Evolutionary conservation across 2,797 vertebrate genomes (phyloP).

Genomic region (Heterohyrax brucei): DNA sequence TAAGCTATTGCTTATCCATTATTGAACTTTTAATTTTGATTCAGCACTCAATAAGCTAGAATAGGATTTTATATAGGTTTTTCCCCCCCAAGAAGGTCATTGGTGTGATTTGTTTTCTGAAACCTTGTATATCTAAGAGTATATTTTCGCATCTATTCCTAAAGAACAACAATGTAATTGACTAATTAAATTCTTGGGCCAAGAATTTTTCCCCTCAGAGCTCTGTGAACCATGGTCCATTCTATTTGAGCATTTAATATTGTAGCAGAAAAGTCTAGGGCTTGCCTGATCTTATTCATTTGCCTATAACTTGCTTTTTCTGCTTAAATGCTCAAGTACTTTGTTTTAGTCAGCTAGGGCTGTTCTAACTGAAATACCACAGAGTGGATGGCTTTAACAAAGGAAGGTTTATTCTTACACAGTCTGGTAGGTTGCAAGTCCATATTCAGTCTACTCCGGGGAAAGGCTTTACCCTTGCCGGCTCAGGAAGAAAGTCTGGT

Average conservation of each 20-base stretch:
- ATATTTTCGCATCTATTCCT: constrained; percentile 9
- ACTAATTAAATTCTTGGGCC: not conserved
- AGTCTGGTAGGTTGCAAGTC: too few relatives aligned
- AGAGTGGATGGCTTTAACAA: too few relatives aligned
- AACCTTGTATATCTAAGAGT: not conserved
- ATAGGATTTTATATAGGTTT: not conserved
- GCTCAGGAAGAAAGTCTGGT: too few relatives aligned
- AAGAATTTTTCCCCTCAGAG: not conserved
- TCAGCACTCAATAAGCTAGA: not conserved
- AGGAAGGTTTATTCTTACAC: too few relatives aligned
- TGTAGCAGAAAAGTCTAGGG: not conserved
- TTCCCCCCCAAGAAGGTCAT: not conserved
- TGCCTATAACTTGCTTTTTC: not conserved
- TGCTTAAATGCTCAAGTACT: not conserved
- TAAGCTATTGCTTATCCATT: not conserved
- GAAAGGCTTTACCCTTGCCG: too few relatives aligned
- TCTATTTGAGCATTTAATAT: not conserved
- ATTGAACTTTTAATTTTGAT: not conserved
- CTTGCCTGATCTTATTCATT: not conserved
- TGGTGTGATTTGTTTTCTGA: constrained; percentile 37
- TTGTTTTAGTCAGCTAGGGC: not conserved
- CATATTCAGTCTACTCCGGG: too few relatives aligned
- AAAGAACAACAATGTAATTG: not conserved
- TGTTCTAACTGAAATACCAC: too few relatives aligned
- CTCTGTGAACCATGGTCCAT: not conserved